Base-by-base conservation (phyloP, 1,140 invertebrate species). In the Hylaeus anthracinus region DNA sequence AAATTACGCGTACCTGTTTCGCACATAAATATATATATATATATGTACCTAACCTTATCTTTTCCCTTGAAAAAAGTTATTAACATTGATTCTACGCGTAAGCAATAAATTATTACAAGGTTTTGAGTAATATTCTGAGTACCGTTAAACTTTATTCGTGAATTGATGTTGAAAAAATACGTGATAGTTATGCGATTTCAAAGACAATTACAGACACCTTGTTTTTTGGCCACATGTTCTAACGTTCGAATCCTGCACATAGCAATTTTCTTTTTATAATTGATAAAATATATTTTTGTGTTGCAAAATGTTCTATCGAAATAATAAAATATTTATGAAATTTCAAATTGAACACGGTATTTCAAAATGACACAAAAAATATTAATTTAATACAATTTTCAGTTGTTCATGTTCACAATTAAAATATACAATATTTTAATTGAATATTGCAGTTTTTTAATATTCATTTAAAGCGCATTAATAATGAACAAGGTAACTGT, bases 401-500 rank as follows among this genome's bases (percentile, higher is more conserved):
- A 26, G 39, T 70, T 37, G 2, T 53, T 12, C 14, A n/a, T n/a
- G 3, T 41, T 41, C 5, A n/a, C 1, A 2, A 51, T 45, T 56
- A 58, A 15, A 72, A 58, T 10, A 12, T 14, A 45, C 3, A n/a
- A 72, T 39, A 65, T 5, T 43, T 71, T 51, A 9, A 51, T 51
- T 51, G 10, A 51, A 51, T 51, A 51, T 9, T 9, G 9, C 51
- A 9, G 9, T 51, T 51, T 51, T 45, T 48, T 39, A 43, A 65
- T 79, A 4, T 60, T 45, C 2, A 55, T 55, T 70, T 51, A 58
- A n/a, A 72, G 70, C 61, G 10, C 55, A 39, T 43, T 64, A 83
- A 80, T 74, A 66, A 83, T 83, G 77, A 80, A 4, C 12, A 70
- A 74, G 5, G 39, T 58, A 37, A 67, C 8, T 60, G 14, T 60